Evolutionary conservation across 2,888 invertebrate genomes (phyloP).

Genomic region (Noctua janthe): DNA sequence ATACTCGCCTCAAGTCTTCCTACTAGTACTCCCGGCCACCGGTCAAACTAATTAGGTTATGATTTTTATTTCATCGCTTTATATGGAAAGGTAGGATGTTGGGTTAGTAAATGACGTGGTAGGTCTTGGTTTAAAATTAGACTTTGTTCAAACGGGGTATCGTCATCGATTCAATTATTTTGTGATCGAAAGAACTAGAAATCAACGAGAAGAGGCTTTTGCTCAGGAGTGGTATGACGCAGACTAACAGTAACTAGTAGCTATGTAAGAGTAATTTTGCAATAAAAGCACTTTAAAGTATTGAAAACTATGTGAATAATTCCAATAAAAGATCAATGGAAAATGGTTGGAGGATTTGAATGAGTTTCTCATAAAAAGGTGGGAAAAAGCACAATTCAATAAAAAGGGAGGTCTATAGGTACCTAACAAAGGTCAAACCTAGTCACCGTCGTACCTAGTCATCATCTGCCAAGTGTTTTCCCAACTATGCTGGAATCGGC

Average conservation of each 20-base stretch:
- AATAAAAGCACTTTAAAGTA: neutral
- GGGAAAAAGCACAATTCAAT: neutral
- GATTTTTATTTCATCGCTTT: conserved; percentile 75
- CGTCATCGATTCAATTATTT: neutral
- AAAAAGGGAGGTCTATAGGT: neutral
- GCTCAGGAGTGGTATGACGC: neutral
- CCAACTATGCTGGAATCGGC: neutral
- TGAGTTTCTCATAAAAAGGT: neutral
- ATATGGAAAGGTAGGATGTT: conserved; percentile 65
- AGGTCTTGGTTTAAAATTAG: conserved; percentile 15
- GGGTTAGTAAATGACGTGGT: conserved; percentile 1
- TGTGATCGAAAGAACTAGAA: neutral
- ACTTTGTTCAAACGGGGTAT: neutral
- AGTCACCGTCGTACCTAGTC: too few relatives aligned
- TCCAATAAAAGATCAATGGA: neutral
- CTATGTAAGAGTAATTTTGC: neutral
- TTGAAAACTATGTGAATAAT: neutral
- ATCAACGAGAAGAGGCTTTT: neutral
- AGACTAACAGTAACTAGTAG: neutral
- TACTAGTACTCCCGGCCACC: conserved; percentile 77
- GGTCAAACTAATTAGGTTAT: conserved; percentile 82
- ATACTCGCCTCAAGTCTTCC: conserved; percentile 84
- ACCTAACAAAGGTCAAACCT: neutral
- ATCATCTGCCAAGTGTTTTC: neutral
- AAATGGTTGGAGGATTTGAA: neutral